A percentile compares a stretch with the other conserved stretches of the same genome.
These are phyloP conservation scores for Intoshia linei DNA, from an alignment of 1,140 invertebrate genomes.

Conservation along the genomic window DNA sequence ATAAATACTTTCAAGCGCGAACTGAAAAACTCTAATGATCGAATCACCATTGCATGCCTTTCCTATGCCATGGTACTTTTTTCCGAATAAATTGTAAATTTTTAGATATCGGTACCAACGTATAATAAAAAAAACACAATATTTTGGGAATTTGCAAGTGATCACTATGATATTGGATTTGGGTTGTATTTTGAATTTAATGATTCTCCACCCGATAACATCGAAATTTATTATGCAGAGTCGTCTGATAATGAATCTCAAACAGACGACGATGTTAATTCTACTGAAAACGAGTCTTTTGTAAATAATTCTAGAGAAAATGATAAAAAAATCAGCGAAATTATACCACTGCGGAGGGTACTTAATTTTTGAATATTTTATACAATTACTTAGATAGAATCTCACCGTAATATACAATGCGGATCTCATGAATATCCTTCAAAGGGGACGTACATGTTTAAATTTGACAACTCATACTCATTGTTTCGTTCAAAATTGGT, in stretches of 20 bases:
- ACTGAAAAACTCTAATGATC: too few species aligned
- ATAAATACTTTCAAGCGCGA: too few species aligned
- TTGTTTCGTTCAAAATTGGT: conserved; percentile 91
- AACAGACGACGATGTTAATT: too few species aligned
- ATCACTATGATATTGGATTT: conserved; percentile 85
- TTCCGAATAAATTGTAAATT: too few species aligned
- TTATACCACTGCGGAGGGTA: too few species aligned
- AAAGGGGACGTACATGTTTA: conserved; percentile 69
- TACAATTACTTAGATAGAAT: conserved; percentile 1
- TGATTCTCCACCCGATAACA: conserved; percentile 34
- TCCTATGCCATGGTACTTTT: too few species aligned
- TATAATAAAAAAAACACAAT: conserved; percentile 61
- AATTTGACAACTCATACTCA: conserved; percentile 97
- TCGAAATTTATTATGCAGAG: conserved; percentile 9
- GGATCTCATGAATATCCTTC: conserved; percentile 77
- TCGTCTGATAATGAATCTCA: too few species aligned
- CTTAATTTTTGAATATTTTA: too few species aligned
- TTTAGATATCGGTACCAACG: conserved; percentile 65
- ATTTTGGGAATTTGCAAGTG: conserved; percentile 99
- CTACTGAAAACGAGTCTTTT: too few species aligned
- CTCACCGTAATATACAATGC: conserved; percentile 37
- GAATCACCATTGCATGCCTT: too few species aligned
- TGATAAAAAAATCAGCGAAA: too few species aligned
- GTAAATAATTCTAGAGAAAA: too few species aligned
- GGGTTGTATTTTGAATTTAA: conserved; percentile 94